Percentiles rank a stretch among this genome's conserved stretches.
These are phyloP conservation scores for Agrilus planipennis DNA, from an alignment of 1,140 invertebrate species.

Conservation along the genomic window DNA sequence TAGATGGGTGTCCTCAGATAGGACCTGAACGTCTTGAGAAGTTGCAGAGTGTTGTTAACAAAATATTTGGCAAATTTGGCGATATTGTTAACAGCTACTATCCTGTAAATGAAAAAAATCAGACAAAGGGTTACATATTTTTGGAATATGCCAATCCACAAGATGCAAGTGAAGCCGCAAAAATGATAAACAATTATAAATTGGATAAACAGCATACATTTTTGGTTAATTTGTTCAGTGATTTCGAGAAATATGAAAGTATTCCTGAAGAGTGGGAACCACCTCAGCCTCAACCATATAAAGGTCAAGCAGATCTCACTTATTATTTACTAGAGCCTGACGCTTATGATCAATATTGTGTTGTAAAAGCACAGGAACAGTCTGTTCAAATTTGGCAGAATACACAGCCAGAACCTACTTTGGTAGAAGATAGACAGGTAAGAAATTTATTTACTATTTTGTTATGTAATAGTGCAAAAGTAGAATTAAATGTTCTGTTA, in stretches of 20 bases:
- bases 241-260: conserved; percentile 81
- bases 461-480: too few relatives aligned
- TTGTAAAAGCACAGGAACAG: conserved; percentile 63
- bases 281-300: conserved; percentile 76
- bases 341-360: conserved; percentile 90
- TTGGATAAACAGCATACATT: conserved; percentile 96
- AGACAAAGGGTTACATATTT: conserved; percentile 91
- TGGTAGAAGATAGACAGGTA: conserved; percentile 75
- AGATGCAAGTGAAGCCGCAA: conserved; percentile 78
- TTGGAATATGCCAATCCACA: conserved; percentile 76
- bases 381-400: conserved; percentile 85
- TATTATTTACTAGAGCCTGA: conserved; percentile 86
- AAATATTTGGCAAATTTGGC: conserved; percentile 87
- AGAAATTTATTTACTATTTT: conserved; percentile 28
- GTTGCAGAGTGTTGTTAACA: conserved; percentile 83
- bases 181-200: conserved; percentile 82
- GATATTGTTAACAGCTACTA: conserved; percentile 84
- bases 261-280: conserved; percentile 89
- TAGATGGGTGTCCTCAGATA: conserved; percentile 93
- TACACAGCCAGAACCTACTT: conserved; percentile 71
- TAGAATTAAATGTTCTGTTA: too few relatives aligned
- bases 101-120: conserved; percentile 69
- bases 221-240: conserved; percentile 88
- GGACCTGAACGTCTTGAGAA: conserved; percentile 86
- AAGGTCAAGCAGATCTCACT: conserved; percentile 78